phyloP scores from a whole-genome alignment of 1,140 invertebrate genomes.

The Heliothis subflexa region DNA sequence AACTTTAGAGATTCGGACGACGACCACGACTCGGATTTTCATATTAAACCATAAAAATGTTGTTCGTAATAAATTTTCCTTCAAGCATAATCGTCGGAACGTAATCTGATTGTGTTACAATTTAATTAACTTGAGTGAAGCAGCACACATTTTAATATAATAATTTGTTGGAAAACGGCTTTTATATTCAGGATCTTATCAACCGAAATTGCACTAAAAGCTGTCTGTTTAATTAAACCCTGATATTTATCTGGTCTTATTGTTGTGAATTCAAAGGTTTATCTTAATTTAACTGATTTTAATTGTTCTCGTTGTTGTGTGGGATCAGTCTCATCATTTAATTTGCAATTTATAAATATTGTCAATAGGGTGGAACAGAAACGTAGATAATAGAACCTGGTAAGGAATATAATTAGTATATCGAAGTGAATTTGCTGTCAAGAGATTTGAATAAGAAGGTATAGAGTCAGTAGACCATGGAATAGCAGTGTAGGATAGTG shows the following conservation, averaged over 20 bases:
- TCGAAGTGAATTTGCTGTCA: too few relatives aligned
- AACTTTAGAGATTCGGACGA: slow-evolving; percentile 42
- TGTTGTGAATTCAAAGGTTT: slow-evolving; percentile 9
- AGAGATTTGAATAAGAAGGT: too few relatives aligned
- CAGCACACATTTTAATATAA: slow-evolving; percentile 24
- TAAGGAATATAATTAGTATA: too few relatives aligned
- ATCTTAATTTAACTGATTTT: slow-evolving; percentile 10
- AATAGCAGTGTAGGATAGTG: too few relatives aligned
- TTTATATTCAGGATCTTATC: slow-evolving; percentile 31
- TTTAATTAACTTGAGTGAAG: slow-evolving; percentile 36
- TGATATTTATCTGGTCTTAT: slow-evolving; percentile 25
- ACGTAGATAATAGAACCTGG: too few relatives aligned
- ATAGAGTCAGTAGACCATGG: too few relatives aligned
- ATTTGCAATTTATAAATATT: too few relatives aligned
- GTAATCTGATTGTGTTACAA: slow-evolving; percentile 36
- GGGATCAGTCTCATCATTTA: too few relatives aligned
- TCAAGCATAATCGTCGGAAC: slow-evolving; percentile 26
- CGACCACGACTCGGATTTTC: neutral
- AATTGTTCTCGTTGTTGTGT: too few relatives aligned
- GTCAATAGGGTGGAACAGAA: too few relatives aligned
- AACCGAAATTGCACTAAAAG: slow-evolving; percentile 28
- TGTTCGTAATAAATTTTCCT: slow-evolving; percentile 17
- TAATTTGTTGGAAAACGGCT: slow-evolving; percentile 28
- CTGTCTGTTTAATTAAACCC: slow-evolving; percentile 29
- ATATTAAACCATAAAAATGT: slow-evolving; percentile 3